phyloP scores from a whole-genome alignment of 2,888 invertebrate species.

The Rhaphigaster nebulosa region DNA sequence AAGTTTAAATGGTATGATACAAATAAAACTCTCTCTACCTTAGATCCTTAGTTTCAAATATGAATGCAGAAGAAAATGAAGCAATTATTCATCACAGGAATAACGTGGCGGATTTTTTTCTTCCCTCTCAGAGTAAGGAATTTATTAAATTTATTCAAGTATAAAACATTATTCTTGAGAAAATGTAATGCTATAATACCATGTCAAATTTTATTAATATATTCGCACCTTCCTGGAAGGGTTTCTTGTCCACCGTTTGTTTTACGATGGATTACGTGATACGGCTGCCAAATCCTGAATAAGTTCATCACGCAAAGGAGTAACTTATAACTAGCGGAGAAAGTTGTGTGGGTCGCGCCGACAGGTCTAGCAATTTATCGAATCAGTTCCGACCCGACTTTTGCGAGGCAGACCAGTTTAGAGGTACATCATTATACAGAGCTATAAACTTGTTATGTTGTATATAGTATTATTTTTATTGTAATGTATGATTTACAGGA shows the following conservation, averaged over 20 bases:
- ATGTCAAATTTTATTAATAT: not conserved
- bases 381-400: not conserved
- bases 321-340: slow-evolving; percentile 46
- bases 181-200: not conserved
- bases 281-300: slow-evolving; percentile 17
- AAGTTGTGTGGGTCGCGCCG: slow-evolving; percentile 29
- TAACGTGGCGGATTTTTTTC: no score
- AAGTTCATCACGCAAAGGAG: slow-evolving; percentile 42
- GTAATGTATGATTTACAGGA: not conserved
- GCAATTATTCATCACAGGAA: no score
- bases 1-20: no score
- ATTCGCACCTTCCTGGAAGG: not conserved
- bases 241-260: not conserved
- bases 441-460: not conserved
- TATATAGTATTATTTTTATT: not conserved
- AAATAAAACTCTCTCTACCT: no score
- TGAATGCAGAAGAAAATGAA: no score
- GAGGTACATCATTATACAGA: not conserved
- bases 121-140: no score
- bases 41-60: no score
- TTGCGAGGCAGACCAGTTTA: not conserved
- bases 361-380: slow-evolving; percentile 37
- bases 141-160: not conserved
- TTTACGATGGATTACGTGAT: slow-evolving; percentile 25
- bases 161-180: not conserved